Conservation (phyloP, 1,140 invertebrate genomes). For the Tetramorium alpestre region DNA sequence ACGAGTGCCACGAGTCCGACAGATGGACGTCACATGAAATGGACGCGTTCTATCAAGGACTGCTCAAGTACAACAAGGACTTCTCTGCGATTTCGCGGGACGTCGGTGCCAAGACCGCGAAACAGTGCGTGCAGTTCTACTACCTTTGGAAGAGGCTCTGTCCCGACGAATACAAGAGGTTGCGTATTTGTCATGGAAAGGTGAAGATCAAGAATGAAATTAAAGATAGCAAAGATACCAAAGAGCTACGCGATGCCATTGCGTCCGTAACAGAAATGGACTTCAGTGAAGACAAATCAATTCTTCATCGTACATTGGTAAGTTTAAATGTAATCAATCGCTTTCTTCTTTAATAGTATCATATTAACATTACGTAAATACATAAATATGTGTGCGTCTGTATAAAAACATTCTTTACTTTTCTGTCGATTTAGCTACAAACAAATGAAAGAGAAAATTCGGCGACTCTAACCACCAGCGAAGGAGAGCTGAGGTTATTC, state of each 20-base stretch:
- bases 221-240: constrained; percentile 82
- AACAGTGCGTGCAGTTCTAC: constrained; percentile 99
- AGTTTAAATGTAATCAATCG: constrained; percentile 42
- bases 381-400: not conserved
- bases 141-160: constrained; percentile 99
- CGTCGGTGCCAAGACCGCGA: constrained; percentile 95
- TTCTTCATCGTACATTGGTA: constrained; percentile 84
- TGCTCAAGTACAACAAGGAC: constrained; percentile 97
- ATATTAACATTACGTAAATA: not conserved
- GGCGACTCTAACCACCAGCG: constrained; percentile 84
- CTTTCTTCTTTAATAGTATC: not conserved
- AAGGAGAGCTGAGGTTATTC: constrained; percentile 84
- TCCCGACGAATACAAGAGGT: constrained; percentile 92
- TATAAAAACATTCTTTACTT: constrained; percentile 3
- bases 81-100: constrained; percentile 95
- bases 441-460: constrained; percentile 84
- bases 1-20: constrained; percentile 91
- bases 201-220: constrained; percentile 81
- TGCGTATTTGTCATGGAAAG: constrained; percentile 85
- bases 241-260: constrained; percentile 83
- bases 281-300: constrained; percentile 84
- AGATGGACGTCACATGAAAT: constrained; percentile 95
- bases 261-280: constrained; percentile 84
- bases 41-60: constrained; percentile 93
- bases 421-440: constrained; percentile 78